phyloP scores from a whole-genome alignment of 2,113 vertebrate species.

The Dicrurus megarhynchus region DNA sequence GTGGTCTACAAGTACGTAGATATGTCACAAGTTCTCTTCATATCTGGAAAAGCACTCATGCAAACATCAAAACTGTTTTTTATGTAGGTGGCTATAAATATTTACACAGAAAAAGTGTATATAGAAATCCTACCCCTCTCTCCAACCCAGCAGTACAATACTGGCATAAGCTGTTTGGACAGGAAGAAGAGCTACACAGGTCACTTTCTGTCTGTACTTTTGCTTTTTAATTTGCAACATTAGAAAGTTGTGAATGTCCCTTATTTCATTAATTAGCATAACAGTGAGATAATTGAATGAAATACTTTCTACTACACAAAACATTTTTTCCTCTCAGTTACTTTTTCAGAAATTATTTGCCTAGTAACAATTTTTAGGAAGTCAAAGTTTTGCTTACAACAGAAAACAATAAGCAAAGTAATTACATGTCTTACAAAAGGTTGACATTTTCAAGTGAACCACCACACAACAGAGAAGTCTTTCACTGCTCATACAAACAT shows the following conservation, averaged over 20 bases:
- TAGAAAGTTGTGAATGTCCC: not conserved
- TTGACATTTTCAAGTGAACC: not conserved
- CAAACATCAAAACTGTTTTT: not conserved
- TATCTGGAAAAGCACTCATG: not conserved
- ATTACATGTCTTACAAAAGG: not conserved
- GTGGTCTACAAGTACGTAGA: rapidly evolving
- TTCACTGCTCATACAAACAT: not conserved
- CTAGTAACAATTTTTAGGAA: not conserved
- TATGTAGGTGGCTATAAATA: not conserved
- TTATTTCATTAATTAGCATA: not conserved
- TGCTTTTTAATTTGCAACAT: not conserved
- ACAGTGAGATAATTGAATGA: not conserved
- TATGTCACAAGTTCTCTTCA: not conserved
- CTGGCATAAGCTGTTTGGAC: not conserved
- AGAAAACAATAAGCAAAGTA: not conserved
- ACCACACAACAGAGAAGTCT: not conserved
- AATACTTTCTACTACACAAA: not conserved
- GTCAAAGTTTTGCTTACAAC: not conserved
- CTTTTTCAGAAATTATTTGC: not conserved
- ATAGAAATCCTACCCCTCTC: not conserved
- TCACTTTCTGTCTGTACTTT: not conserved
- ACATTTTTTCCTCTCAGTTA: not conserved
- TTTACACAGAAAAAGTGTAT: not conserved
- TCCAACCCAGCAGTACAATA: not conserved
- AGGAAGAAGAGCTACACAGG: not conserved